A percentile compares a stretch with the other conserved stretches of the same genome.
phyloP scores from a whole-genome alignment of 2,888 invertebrate species.

The Protophormia terraenovae region DNA sequence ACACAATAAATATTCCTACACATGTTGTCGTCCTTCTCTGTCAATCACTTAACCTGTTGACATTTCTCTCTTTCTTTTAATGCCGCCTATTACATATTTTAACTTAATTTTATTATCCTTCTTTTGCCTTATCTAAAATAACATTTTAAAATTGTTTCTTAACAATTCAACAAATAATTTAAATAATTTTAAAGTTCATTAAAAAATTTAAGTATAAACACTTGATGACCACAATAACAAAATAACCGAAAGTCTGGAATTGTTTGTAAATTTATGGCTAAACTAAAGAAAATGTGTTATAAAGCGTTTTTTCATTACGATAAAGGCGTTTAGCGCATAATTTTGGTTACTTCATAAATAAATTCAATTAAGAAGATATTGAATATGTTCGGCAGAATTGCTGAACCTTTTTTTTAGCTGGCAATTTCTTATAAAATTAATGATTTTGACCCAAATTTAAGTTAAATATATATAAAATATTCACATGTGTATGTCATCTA shows the following conservation, averaged over 20 bases:
- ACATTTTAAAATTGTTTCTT: neutral
- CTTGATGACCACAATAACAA: conserved; percentile 16
- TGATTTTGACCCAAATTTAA: conserved; percentile 64
- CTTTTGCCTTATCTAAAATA: conserved; percentile 5
- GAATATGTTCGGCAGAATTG: neutral
- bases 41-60: neutral
- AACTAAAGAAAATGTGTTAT: conserved; percentile 43
- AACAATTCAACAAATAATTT: conserved; percentile 1
- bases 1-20: no score
- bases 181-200: conserved; percentile 5
- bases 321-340: conserved; percentile 60
- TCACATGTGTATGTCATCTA: conserved; percentile 39
- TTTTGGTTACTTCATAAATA: conserved; percentile 66
- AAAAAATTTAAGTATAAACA: neutral
- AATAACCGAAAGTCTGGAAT: conserved; percentile 8
- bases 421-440: conserved; percentile 35
- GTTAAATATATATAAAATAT: neutral
- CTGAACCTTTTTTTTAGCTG: neutral
- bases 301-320: conserved; percentile 44
- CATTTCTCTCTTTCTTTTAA: neutral
- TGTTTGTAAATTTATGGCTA: conserved; percentile 19
- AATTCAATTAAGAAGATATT: conserved; percentile 57
- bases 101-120: neutral
- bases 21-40: neutral
- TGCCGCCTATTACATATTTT: neutral